These are phyloP conservation scores for Chelonus insularis DNA, from an alignment of 1,140 invertebrate species.

Conservation along the genomic window DNA sequence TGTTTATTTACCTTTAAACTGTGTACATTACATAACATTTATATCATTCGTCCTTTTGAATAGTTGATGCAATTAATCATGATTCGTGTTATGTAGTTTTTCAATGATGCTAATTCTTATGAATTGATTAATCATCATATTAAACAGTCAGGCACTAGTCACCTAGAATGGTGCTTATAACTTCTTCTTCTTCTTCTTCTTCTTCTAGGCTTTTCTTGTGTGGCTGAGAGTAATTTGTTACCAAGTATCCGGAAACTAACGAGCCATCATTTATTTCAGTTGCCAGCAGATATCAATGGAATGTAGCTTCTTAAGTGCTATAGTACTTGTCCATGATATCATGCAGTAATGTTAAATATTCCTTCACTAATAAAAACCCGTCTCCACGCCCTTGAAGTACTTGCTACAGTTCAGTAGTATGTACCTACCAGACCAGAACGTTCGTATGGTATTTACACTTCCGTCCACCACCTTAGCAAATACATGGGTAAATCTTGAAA, in stretches of 20 bases:
- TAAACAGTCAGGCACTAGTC: background rate
- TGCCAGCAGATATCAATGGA: background rate
- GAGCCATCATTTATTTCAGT: background rate
- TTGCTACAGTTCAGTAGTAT: background rate
- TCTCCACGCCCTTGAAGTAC: background rate
- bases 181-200: background rate
- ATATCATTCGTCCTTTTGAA: too few species aligned
- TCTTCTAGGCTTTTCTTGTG: background rate
- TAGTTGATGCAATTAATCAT: too few species aligned
- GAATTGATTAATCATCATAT: too few species aligned
- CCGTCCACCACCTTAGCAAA: conserved; percentile 8
- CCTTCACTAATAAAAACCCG: background rate
- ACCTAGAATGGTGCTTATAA: background rate
- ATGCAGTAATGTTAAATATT: background rate
- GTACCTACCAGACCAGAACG: conserved; percentile 19
- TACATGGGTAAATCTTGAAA: conserved; percentile 11
- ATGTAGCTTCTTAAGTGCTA: background rate
- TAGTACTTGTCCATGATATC: background rate
- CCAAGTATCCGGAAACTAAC: conserved; percentile 6
- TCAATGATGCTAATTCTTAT: too few species aligned
- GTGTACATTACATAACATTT: too few species aligned
- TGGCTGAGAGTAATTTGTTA: background rate
- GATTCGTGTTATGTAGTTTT: too few species aligned
- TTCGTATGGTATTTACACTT: conserved; percentile 15
- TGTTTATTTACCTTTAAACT: too few species aligned